Conservation (phyloP, 2,797 vertebrate genomes). For the Schizothorax lantsangensis region DNA sequence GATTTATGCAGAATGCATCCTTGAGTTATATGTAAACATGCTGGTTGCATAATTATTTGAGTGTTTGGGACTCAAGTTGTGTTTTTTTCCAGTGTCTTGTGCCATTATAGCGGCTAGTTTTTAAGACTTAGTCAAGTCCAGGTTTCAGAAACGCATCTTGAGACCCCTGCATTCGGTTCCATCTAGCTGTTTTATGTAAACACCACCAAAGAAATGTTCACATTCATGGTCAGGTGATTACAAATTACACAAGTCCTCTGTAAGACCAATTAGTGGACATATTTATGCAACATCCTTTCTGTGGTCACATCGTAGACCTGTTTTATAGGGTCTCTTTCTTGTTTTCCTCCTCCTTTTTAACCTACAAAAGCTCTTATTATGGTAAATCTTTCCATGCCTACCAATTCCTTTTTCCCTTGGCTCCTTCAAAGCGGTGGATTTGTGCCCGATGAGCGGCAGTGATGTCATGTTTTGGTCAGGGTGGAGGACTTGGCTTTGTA, state of each 20-base stretch:
- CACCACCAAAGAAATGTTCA: neutral
- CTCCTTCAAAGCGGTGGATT: neutral
- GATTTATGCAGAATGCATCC: neutral
- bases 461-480: conserved; percentile 46
- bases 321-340: neutral
- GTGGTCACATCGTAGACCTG: neutral
- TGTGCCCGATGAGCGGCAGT: conserved; percentile 31
- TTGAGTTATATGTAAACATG: neutral
- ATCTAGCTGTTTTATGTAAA: neutral
- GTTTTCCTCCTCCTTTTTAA: neutral
- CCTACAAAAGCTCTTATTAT: neutral
- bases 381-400: conserved; percentile 16
- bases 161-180: neutral
- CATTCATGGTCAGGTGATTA: neutral
- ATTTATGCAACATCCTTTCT: neutral
- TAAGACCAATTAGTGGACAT: too few species aligned
- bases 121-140: too few species aligned
- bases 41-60: neutral
- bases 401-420: neutral
- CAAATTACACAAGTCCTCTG: neutral
- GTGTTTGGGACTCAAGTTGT: neutral
- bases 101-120: neutral
- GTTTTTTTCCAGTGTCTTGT: neutral
- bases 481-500: conserved; percentile 16
- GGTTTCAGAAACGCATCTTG: neutral